Percentiles rank a stretch among this genome's conserved stretches.
phyloP scores from a whole-genome alignment of 2,888 invertebrate species.

The Colostygia pectinataria region DNA sequence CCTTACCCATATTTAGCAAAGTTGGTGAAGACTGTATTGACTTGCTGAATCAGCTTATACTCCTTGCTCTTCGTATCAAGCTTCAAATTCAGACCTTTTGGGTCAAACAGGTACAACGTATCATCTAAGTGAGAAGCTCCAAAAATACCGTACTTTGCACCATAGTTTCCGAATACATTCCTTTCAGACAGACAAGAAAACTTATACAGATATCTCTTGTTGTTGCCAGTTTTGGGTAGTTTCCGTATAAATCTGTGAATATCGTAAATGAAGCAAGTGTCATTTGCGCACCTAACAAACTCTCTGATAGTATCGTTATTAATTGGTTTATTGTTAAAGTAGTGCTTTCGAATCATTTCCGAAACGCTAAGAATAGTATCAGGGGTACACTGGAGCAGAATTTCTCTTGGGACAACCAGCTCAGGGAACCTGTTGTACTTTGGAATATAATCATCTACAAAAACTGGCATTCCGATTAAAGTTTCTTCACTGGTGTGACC shows the following conservation, averaged over 20 bases:
- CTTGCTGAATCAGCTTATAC: constrained; percentile 48
- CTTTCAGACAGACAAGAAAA: constrained; percentile 46
- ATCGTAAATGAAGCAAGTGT: constrained; percentile 36
- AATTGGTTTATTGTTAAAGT: constrained; percentile 39
- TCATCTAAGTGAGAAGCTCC: constrained; percentile 54
- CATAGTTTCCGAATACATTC: constrained; percentile 42
- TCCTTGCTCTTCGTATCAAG: constrained; percentile 42
- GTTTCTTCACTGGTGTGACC: constrained; percentile 87
- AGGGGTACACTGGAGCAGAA: constrained; percentile 35
- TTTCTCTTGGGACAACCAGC: constrained; percentile 40
- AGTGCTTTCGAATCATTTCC: constrained; percentile 36
- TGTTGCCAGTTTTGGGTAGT: constrained; percentile 27
- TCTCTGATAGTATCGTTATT: constrained; percentile 33
- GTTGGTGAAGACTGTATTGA: constrained; percentile 50
- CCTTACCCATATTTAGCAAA: constrained; percentile 65
- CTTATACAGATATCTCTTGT: constrained; percentile 43
- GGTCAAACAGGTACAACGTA: constrained; percentile 45
- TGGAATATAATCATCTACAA: constrained; percentile 23
- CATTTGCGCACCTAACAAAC: constrained; percentile 34
- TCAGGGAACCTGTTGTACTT: constrained; percentile 37
- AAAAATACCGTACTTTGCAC: constrained; percentile 37
- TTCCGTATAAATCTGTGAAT: constrained; percentile 37
- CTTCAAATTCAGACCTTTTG: constrained; percentile 37
- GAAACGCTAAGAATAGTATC: constrained; percentile 34
- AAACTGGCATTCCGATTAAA: constrained; percentile 5